These are phyloP conservation scores for Coreoperca whiteheadi DNA, from an alignment of 2,113 vertebrate species.

Conservation along the genomic window DNA sequence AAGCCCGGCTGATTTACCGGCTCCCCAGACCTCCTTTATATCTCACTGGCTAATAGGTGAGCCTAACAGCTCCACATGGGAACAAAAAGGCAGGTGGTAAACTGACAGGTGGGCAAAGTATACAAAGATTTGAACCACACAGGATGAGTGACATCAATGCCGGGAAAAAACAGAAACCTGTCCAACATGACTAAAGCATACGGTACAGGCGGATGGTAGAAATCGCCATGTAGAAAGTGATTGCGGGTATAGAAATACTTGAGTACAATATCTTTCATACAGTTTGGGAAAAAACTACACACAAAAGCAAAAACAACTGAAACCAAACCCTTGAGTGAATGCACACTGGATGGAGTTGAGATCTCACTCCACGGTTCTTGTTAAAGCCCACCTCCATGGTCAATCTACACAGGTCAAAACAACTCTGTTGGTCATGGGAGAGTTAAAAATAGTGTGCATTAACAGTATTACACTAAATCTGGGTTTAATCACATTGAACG, in stretches of 20 bases:
- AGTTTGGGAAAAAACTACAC: too few species aligned
- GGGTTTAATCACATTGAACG: too few species aligned
- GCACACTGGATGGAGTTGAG: not conserved
- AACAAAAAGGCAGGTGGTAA: slow-evolving; percentile 41
- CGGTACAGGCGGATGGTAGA: not conserved
- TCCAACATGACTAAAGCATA: not conserved
- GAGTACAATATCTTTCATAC: too few species aligned
- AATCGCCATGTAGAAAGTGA: not conserved
- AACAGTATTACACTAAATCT: too few species aligned
- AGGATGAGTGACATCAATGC: slow-evolving; percentile 10
- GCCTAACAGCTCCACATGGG: slow-evolving; percentile 19
- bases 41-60: slow-evolving; percentile 45
- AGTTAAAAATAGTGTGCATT: too few species aligned
- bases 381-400: not conserved
- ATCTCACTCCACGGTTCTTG: not conserved
- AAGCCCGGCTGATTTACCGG: slow-evolving; percentile 62
- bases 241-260: too few species aligned
- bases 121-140: slow-evolving; percentile 9
- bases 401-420: not conserved
- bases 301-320: too few species aligned
- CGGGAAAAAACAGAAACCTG: not conserved
- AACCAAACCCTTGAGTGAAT: not conserved
- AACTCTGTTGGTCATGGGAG: too few species aligned
- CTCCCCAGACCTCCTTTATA: slow-evolving; percentile 53
- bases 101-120: slow-evolving; percentile 19